phyloP scores from a whole-genome alignment of 2,797 vertebrate species.

The Enteromius radiatus region DNA sequence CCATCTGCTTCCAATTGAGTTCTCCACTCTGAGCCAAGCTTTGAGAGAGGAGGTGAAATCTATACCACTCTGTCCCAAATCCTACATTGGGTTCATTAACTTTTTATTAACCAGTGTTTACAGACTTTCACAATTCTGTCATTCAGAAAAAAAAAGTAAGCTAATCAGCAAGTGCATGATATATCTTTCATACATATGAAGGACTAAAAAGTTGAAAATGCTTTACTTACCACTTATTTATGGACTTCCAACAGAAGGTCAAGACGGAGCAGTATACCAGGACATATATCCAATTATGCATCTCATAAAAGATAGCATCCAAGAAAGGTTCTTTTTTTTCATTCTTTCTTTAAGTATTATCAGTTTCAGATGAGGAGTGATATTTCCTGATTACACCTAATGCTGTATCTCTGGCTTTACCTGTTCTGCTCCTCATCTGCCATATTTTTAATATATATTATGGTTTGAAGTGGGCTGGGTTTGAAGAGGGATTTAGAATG shows the following conservation, averaged over 20 bases:
- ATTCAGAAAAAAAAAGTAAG: not conserved
- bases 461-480: constrained; percentile 12
- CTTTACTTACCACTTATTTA: not conserved
- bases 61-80: constrained; percentile 44
- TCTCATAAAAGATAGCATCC: not conserved
- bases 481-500: constrained; percentile 2
- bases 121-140: not conserved
- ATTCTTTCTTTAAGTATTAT: not conserved
- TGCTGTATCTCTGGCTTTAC: not conserved
- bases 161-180: not conserved
- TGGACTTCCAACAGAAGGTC: not conserved
- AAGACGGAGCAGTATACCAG: not conserved
- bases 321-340: not conserved
- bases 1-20: constrained; percentile 88
- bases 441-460: not conserved
- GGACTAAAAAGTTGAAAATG: not conserved
- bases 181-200: not conserved
- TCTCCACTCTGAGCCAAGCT: constrained; percentile 47
- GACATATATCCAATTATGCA: not conserved
- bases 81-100: constrained; percentile 9
- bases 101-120: constrained; percentile 49
- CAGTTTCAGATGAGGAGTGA: not conserved
- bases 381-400: constrained; percentile 16
- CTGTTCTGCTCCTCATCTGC: not conserved
- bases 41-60: constrained; percentile 53